Evolutionary conservation across 2,888 invertebrate species (phyloP).

Genomic region (Copidosoma aretas): DNA sequence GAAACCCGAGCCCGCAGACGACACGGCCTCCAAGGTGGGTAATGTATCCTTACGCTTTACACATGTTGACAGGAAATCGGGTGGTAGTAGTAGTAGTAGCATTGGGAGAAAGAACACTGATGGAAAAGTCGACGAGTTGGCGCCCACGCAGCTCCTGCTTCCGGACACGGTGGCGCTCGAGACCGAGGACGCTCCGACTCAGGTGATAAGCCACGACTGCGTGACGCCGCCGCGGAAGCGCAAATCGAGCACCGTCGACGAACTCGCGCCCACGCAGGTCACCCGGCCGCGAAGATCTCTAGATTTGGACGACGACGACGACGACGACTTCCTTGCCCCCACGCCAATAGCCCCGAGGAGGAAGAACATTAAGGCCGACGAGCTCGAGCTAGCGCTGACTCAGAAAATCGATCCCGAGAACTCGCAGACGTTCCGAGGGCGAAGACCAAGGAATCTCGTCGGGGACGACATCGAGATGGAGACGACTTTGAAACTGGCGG

Average conservation of each 20-base stretch:
- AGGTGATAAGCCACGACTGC: too few relatives aligned
- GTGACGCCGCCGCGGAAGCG: neutral
- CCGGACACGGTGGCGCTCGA: constrained; percentile 7
- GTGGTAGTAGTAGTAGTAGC: too few relatives aligned
- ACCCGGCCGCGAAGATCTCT: constrained; percentile 9
- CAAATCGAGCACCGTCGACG: constrained; percentile 38
- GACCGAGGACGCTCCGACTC: neutral
- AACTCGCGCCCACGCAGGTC: constrained; percentile 43
- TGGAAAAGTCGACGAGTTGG: constrained; percentile 43
- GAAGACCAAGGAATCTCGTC: neutral
- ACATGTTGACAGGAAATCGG: neutral
- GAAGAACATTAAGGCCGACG: too few relatives aligned
- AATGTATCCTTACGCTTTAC: neutral
- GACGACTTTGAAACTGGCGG: constrained; percentile 10
- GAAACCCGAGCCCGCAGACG: neutral
- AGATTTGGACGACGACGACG: constrained; percentile 3
- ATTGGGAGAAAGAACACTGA: constrained; percentile 19
- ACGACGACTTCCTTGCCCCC: constrained; percentile 6
- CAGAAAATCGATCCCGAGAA: neutral
- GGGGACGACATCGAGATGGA: constrained; percentile 15
- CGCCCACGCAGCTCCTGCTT: constrained; percentile 43
- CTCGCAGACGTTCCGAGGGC: neutral
- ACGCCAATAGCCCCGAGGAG: constrained; percentile 9
- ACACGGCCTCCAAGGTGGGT: neutral
- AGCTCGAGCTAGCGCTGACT: neutral